These are phyloP conservation scores for Meghimatium bilineatum DNA, from an alignment of 2,888 invertebrate genomes.

Conservation along the genomic window DNA sequence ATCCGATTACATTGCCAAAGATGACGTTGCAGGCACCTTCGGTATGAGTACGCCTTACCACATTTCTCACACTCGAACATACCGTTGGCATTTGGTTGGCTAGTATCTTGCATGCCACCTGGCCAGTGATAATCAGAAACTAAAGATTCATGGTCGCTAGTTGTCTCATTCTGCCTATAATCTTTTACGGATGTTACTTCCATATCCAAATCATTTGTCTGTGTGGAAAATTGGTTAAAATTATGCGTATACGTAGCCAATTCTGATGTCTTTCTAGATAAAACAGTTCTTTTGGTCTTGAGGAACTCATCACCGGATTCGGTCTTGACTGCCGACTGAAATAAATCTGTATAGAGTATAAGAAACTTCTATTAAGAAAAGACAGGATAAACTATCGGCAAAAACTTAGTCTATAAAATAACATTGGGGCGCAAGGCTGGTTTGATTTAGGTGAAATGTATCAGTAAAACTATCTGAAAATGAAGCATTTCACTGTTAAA, in stretches of 20 bases:
- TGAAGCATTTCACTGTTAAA: no score
- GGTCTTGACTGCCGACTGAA: not conserved
- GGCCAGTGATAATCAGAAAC: not conserved
- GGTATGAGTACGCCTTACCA: constrained; percentile 40
- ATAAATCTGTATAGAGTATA: constrained; percentile 24
- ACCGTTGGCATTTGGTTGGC: constrained; percentile 23
- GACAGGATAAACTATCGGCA: not conserved
- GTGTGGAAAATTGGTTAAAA: not conserved
- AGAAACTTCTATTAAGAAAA: constrained; percentile 14
- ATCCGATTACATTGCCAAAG: constrained; percentile 35
- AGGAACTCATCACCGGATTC: not conserved
- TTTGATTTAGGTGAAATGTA: not conserved
- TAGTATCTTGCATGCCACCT: not conserved
- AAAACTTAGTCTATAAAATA: not conserved
- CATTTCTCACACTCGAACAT: constrained; percentile 34
- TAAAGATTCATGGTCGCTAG: not conserved
- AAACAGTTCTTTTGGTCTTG: not conserved
- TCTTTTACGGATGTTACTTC: not conserved
- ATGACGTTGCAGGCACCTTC: constrained; percentile 37
- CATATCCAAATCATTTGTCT: not conserved
- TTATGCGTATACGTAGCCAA: not conserved
- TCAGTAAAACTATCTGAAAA: no score
- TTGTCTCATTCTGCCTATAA: not conserved
- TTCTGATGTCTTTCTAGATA: not conserved
- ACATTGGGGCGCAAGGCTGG: not conserved